Evolutionary conservation across 2,888 invertebrate species (phyloP), one percentile per base, ranked within the genome.

Genomic region (Nymphalis polychloros): DNA sequence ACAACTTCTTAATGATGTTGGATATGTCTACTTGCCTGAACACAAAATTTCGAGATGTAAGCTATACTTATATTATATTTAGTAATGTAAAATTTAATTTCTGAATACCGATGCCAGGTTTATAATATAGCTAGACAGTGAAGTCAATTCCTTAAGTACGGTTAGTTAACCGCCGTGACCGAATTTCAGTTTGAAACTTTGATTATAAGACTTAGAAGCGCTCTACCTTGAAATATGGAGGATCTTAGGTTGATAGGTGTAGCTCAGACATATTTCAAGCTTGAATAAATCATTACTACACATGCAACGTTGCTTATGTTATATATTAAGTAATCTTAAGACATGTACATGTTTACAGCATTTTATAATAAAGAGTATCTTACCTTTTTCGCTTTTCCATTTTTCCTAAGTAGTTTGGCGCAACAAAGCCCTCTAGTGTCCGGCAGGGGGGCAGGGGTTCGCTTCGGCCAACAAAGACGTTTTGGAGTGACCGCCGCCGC

Each of bases 341-440:
- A 31, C 4, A 5, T 27, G 4, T 1, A 4, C 13, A 10, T 1
- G 17, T 55, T 55, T 7, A 31, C 27, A 31, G 27, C 27, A 31
- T 13, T 5, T 23, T 2, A 55, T 31, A n/a, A 31, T 31, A 55
- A 64, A 70, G 59, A 66, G 46, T 53, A 50, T 74, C 85, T 93
- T 83, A 96, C 96, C 95, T 96, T 96, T 88, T 96, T 96, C 63
- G 96, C 96, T 83, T 95, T 95, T 77, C 97, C 96, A 89, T 96
- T 96, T 92, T 96, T 96, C 83, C 95, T 94, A 68, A 97, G 94
- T 76, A 97, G 93, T 88, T 96, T 97, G 81, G 95, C 95, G 89
- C 96, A 96, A 87, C 96, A 96, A 84, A 96, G 96, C 73, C 97
- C 97, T 73, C 96, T 94, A 79, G 95, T 96, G 88, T 97, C 97